phyloP scores from a whole-genome alignment of 2,888 invertebrate species.

The Thyatira batis region DNA sequence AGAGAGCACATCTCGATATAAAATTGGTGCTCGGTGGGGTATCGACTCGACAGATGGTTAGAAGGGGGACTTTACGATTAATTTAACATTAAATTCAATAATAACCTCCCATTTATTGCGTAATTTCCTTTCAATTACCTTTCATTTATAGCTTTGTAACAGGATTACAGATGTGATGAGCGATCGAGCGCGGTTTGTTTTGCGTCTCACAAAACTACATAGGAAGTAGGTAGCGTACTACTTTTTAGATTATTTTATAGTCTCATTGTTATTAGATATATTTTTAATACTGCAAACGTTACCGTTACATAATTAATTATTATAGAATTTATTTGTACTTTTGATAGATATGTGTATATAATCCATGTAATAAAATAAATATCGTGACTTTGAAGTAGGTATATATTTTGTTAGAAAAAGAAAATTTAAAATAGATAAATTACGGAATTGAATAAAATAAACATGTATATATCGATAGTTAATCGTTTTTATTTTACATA shows the following conservation, averaged over 20 bases:
- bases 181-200: constrained; percentile 18
- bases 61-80: constrained; percentile 66
- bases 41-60: constrained; percentile 70
- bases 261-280: no score
- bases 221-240: neutral
- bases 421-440: no score
- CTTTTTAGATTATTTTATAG: no score
- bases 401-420: no score
- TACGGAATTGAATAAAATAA: no score
- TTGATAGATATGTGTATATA: no score
- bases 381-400: no score
- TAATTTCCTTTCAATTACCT: constrained; percentile 81
- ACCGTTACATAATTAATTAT: no score
- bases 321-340: no score
- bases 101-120: constrained; percentile 80
- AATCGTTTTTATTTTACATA: constrained; percentile 6
- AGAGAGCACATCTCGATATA: constrained; percentile 34
- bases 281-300: no score
- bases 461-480: neutral
- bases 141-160: constrained; percentile 78
- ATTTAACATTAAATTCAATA: constrained; percentile 82
- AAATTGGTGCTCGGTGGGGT: constrained; percentile 35
- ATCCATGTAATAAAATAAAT: no score
- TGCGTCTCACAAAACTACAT: neutral
- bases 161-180: constrained; percentile 61